Percentiles rank a stretch among this genome's conserved stretches.
These are phyloP conservation scores for Synaphobranchus kaupii DNA, from an alignment of 2,797 vertebrate genomes.

Conservation along the genomic window DNA sequence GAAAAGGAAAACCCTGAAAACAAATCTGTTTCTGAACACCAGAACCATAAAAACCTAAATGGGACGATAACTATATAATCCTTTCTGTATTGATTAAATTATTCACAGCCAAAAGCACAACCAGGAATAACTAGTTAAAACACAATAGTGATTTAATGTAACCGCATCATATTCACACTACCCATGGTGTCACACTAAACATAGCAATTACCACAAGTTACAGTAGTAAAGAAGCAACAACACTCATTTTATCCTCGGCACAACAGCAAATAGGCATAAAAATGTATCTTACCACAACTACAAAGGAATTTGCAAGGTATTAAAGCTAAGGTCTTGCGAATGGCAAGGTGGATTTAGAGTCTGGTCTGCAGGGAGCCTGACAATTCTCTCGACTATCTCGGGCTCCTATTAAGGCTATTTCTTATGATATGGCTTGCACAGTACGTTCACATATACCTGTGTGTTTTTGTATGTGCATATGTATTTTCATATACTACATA, in stretches of 20 bases:
- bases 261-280: slow-evolving; percentile 9
- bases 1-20: background rate
- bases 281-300: slow-evolving; percentile 25
- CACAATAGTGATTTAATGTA: background rate
- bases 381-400: slow-evolving; percentile 28
- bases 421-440: slow-evolving; percentile 55
- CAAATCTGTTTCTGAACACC: background rate
- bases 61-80: background rate
- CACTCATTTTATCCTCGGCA: background rate
- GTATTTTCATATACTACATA: background rate
- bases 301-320: slow-evolving; percentile 31
- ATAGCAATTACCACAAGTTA: slow-evolving; percentile 8
- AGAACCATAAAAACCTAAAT: background rate
- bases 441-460: background rate
- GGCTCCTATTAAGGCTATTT: slow-evolving; percentile 55
- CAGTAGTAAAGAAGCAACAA: background rate
- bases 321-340: slow-evolving; percentile 47
- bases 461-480: slow-evolving; percentile 11
- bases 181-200: background rate
- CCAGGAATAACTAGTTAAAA: background rate
- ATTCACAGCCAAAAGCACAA: slow-evolving; percentile 9
- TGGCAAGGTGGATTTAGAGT: slow-evolving; percentile 33
- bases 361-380: slow-evolving; percentile 38
- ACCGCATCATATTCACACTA: background rate
- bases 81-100: background rate